These are phyloP conservation scores for Hirundo rustica DNA, from an alignment of 2,797 vertebrate genomes.

Conservation along the genomic window DNA sequence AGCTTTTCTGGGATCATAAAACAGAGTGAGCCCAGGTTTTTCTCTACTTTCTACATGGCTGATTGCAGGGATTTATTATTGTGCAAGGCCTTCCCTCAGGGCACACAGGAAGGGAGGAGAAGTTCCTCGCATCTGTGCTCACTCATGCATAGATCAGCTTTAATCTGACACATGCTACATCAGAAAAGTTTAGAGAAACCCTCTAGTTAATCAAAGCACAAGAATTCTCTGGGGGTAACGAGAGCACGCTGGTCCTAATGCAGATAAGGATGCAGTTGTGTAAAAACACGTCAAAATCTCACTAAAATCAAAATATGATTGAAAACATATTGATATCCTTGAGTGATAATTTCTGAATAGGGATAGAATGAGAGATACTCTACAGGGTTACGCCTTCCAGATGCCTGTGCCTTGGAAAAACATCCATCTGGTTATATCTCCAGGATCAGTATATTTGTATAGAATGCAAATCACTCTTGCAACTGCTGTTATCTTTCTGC, in stretches of 20 bases:
- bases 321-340: neutral
- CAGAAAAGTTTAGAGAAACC: constrained; percentile 18
- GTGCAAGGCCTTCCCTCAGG: constrained; percentile 7
- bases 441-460: constrained; percentile 27
- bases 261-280: neutral
- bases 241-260: neutral
- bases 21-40: neutral
- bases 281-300: neutral
- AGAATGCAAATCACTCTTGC: constrained; percentile 27
- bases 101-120: constrained; percentile 38
- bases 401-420: neutral
- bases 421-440: constrained; percentile 29
- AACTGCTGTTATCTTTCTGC: constrained; percentile 29
- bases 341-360: neutral
- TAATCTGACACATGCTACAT: neutral
- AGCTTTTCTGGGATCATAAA: neutral
- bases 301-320: neutral
- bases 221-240: neutral
- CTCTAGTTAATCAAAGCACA: neutral
- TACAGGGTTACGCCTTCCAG: neutral
- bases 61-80: neutral
- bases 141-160: neutral
- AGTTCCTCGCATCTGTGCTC: constrained; percentile 29
- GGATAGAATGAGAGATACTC: neutral
- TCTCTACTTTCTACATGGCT: neutral